phyloP scores from a whole-genome alignment of 2,888 invertebrate species.

The Parnassius smintheus region DNA sequence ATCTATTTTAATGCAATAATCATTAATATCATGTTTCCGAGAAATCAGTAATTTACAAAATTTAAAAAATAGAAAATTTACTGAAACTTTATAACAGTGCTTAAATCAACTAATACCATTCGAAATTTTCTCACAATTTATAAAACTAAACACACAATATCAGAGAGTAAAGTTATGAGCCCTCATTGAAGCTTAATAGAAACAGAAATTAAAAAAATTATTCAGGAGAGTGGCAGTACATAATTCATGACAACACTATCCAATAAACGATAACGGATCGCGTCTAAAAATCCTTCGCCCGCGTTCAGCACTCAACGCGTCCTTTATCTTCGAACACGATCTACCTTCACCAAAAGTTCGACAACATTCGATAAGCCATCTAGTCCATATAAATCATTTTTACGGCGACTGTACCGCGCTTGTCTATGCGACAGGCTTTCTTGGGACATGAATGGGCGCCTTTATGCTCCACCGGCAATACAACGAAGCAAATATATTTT shows the following conservation, averaged over 20 bases:
- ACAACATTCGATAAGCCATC: conserved; percentile 66
- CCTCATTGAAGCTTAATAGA: too few relatives aligned
- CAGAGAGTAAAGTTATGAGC: too few relatives aligned
- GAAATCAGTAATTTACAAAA: too few relatives aligned
- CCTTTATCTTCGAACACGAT: conserved; percentile 54
- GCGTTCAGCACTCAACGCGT: conserved; percentile 32
- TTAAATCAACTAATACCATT: too few relatives aligned
- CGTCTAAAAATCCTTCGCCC: conserved; percentile 27
- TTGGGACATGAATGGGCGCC: conserved; percentile 64
- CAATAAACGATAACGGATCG: conserved; percentile 3
- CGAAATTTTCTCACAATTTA: too few relatives aligned
- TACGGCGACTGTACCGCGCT: conserved; percentile 58
- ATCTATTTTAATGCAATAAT: too few relatives aligned
- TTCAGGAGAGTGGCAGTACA: not conserved
- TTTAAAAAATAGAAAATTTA: too few relatives aligned
- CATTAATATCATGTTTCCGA: too few relatives aligned
- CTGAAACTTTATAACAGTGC: too few relatives aligned
- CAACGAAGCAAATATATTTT: conserved; percentile 36
- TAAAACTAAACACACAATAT: too few relatives aligned
- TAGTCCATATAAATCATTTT: conserved; percentile 73
- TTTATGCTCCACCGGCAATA: conserved; percentile 63
- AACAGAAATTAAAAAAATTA: too few relatives aligned
- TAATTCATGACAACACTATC: conserved; percentile 2
- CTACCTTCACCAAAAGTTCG: conserved; percentile 58
- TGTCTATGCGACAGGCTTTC: conserved; percentile 73